Conservation (phyloP, 2,113 vertebrate species). For the Catharus minimus region DNA sequence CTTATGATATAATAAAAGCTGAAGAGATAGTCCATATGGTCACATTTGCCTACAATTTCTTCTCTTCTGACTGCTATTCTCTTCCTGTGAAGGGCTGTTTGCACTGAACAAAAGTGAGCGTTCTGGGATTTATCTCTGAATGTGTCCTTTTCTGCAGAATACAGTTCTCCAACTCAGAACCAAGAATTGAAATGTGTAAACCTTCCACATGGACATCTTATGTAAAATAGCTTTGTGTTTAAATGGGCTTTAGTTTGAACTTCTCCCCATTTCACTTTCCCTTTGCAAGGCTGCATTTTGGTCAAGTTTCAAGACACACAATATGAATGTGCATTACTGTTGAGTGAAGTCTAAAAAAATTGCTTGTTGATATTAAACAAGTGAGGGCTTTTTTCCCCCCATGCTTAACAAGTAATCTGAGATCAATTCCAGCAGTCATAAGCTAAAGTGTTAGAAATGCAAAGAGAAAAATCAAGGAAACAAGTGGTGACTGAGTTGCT, state of each 20-base stretch:
- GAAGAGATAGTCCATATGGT: neutral
- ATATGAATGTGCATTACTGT: constrained; percentile 2
- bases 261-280: neutral
- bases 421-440: neutral
- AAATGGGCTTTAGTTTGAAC: constrained; percentile 37
- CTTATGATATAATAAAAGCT: neutral
- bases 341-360: neutral
- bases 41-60: neutral
- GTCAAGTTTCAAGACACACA: neutral
- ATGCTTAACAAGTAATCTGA: constrained; percentile 21
- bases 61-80: neutral
- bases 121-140: neutral
- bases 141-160: neutral
- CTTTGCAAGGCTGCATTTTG: neutral
- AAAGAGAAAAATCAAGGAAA: neutral
- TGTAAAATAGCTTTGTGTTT: constrained; percentile 54
- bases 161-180: neutral
- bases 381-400: neutral
- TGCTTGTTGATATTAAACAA: constrained; percentile 27
- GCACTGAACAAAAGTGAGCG: neutral
- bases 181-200: neutral
- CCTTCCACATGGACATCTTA: neutral
- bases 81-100: constrained; percentile 1
- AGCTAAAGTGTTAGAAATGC: neutral
- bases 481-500: neutral